Evolutionary conservation across 2,888 invertebrate genomes (phyloP).

Genomic region (Dicyrtoma fusca): DNA sequence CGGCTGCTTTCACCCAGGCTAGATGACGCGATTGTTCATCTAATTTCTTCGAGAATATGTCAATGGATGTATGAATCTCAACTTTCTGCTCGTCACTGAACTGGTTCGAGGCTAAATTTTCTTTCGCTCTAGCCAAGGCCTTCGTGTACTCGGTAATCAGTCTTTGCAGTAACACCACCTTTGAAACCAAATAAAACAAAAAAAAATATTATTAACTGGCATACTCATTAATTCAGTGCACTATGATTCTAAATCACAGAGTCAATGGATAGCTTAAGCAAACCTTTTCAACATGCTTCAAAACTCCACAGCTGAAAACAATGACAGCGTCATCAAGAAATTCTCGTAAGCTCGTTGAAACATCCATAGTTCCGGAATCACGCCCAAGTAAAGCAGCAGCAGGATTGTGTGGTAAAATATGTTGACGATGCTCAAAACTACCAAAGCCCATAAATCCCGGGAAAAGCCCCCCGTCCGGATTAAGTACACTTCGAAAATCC

Average conservation of each 20-base stretch:
- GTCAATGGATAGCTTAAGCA: background rate
- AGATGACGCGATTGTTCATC: conserved; percentile 69
- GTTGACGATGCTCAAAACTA: conserved; percentile 40
- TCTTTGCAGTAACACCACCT: conserved; percentile 46
- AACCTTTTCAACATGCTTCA: conserved; percentile 64
- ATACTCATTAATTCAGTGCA: too few relatives aligned
- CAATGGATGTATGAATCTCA: conserved; percentile 66
- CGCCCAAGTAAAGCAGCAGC: conserved; percentile 48
- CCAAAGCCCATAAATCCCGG: conserved; percentile 46
- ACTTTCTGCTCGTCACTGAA: conserved; percentile 40
- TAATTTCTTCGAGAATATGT: conserved; percentile 67
- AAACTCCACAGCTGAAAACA: conserved; percentile 70
- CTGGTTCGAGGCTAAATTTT: conserved; percentile 55
- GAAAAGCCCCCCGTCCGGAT: conserved; percentile 45
- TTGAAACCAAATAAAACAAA: background rate
- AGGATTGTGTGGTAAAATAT: conserved; percentile 49
- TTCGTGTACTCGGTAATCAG: conserved; percentile 64
- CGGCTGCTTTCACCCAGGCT: conserved; percentile 70
- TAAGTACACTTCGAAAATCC: conserved; percentile 46
- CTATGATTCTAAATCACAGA: too few relatives aligned
- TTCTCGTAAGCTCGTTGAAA: conserved; percentile 59
- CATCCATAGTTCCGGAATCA: conserved; percentile 51
- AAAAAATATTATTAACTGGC: background rate
- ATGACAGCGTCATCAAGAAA: conserved; percentile 70
- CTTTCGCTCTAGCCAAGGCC: conserved; percentile 67